Evolutionary conservation across 2,113 vertebrate genomes (phyloP).

Genomic region (Sceloporus undulatus): DNA sequence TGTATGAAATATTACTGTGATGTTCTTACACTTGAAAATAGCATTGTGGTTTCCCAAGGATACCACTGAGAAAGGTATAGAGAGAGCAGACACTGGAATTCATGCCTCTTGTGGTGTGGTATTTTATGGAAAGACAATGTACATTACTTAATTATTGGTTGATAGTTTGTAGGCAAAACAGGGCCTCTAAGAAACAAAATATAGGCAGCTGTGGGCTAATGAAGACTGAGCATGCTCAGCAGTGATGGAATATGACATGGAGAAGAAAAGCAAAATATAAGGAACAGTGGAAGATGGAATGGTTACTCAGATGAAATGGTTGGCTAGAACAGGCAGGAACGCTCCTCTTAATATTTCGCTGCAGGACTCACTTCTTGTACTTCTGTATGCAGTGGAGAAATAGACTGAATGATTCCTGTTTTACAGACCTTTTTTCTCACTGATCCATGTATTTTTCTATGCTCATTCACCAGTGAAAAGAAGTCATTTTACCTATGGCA

Average conservation of each 20-base stretch:
- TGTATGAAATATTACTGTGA: background rate
- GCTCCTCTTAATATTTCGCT: background rate
- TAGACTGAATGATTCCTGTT: background rate
- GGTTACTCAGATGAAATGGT: background rate
- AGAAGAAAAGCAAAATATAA: no score
- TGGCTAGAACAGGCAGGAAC: background rate
- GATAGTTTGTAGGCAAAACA: no score
- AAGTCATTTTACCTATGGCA: background rate
- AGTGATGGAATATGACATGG: no score
- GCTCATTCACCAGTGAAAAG: background rate
- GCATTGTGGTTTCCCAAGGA: background rate
- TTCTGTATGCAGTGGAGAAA: background rate
- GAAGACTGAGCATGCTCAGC: no score
- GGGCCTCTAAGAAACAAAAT: no score
- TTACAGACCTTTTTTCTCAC: no score
- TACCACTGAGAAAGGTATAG: background rate
- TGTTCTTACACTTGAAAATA: background rate
- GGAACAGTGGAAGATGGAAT: no score
- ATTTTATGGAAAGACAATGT: no score
- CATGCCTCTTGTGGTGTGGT: background rate
- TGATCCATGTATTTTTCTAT: no score
- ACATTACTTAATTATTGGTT: no score
- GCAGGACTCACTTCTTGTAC: background rate
- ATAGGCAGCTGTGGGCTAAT: no score
- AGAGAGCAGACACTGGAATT: background rate